phyloP scores from a whole-genome alignment of 2,113 vertebrate genomes.

The Bufo gargarizans region DNA sequence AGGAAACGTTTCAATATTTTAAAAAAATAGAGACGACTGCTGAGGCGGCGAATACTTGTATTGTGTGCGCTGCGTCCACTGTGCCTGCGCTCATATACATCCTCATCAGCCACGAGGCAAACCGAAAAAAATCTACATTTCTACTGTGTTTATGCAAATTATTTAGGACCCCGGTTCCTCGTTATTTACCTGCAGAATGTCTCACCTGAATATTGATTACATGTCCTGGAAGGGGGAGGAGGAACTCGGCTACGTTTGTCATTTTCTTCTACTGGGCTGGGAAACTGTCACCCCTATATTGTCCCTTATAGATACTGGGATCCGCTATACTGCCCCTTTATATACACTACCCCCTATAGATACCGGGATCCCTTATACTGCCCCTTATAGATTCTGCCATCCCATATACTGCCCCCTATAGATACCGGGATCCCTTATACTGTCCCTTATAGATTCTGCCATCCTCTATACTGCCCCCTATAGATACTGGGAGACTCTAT shows the following conservation, averaged over 20 bases:
- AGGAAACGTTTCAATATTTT: neutral
- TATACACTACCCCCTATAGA: neutral
- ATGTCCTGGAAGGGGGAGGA: neutral
- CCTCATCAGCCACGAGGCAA: neutral
- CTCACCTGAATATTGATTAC: neutral
- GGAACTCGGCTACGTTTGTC: neutral
- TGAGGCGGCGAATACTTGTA: neutral
- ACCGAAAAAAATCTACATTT: neutral
- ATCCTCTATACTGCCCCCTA: neutral
- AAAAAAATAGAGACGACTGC: slow-evolving; percentile 14
- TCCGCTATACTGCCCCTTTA: neutral
- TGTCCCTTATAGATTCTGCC: too few relatives aligned
- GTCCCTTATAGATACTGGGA: neutral
- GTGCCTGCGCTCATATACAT: neutral
- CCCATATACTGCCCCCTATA: too few relatives aligned
- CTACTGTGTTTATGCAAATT: neutral
- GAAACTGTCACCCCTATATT: neutral
- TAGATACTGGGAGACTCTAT: neutral
- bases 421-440: too few relatives aligned
- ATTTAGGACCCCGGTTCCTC: neutral
- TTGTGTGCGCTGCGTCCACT: neutral
- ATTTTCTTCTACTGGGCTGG: neutral
- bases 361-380: neutral
- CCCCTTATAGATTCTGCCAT: too few relatives aligned
- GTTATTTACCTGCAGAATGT: neutral